Conservation (phyloP, 2,888 invertebrate species). For the Andrena fulva region DNA sequence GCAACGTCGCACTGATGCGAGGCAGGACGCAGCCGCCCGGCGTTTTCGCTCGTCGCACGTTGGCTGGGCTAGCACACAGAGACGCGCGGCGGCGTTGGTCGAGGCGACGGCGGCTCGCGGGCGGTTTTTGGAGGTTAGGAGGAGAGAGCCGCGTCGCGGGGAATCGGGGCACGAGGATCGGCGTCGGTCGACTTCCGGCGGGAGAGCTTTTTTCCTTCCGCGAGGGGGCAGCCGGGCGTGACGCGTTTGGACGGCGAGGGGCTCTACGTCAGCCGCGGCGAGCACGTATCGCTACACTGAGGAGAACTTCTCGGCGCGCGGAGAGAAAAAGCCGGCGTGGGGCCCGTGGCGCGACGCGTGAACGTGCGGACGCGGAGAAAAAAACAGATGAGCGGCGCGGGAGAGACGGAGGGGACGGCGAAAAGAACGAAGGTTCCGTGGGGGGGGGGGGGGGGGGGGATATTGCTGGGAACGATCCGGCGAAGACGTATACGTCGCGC, state of each 20-base stretch:
- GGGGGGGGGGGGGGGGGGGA: slow-evolving; percentile 3
- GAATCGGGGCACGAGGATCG: slow-evolving; percentile 1
- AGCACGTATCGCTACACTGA: slow-evolving; percentile 7
- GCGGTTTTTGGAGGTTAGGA: slow-evolving; percentile 75
- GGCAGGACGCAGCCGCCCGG: slow-evolving; percentile 41
- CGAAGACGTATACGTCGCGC: slow-evolving; percentile 60
- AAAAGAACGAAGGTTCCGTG: slow-evolving; percentile 13
- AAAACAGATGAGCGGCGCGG: slow-evolving; percentile 9
- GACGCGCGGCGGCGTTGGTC: not conserved
- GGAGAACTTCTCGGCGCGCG: too few species aligned
- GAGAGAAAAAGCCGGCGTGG: not conserved
- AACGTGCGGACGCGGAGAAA: not conserved
- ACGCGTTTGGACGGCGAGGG: not conserved
- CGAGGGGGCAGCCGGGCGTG: slow-evolving; percentile 14
- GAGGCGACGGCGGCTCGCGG: slow-evolving; percentile 55
- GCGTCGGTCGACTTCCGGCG: slow-evolving; percentile 44
- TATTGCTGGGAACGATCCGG: slow-evolving; percentile 25
- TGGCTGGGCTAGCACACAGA: not conserved
- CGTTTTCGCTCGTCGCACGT: slow-evolving; percentile 34
- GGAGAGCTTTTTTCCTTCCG: slow-evolving; percentile 9
- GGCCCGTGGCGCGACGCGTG: slow-evolving; percentile 5
- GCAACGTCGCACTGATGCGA: slow-evolving; percentile 49
- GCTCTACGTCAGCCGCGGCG: slow-evolving; percentile 1
- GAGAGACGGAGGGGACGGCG: not conserved
- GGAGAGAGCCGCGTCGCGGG: slow-evolving; percentile 58